These are phyloP conservation scores for Orthosia cruda DNA, from an alignment of 2,888 invertebrate genomes.

Conservation along the genomic window DNA sequence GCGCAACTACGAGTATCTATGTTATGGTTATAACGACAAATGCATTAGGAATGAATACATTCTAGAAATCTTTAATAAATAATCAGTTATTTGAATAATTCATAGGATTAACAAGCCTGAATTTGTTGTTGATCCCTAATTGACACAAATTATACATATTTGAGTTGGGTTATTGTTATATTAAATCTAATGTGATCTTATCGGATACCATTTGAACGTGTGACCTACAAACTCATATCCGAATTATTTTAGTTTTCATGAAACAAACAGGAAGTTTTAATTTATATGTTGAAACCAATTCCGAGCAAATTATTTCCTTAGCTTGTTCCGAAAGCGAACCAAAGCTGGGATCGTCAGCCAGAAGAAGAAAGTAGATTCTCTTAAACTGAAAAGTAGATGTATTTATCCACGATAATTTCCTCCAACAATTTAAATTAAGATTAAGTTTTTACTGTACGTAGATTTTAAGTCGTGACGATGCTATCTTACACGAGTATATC, in stretches of 20 bases:
- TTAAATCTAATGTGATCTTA: constrained; percentile 3
- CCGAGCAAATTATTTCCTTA: constrained; percentile 42
- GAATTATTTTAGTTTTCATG: neutral
- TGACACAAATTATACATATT: constrained; percentile 1
- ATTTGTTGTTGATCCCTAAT: constrained; percentile 10
- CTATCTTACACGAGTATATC: constrained; percentile 54
- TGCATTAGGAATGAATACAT: neutral
- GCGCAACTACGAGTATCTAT: neutral
- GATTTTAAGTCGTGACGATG: constrained; percentile 64
- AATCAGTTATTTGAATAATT: constrained; percentile 4
- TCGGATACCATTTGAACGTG: neutral
- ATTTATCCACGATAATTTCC: constrained; percentile 53
- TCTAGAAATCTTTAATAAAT: constrained; percentile 9
- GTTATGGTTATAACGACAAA: neutral
- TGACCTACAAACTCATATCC: neutral
- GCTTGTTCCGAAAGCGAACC: constrained; percentile 40
- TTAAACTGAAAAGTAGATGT: constrained; percentile 46
- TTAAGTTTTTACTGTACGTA: constrained; percentile 63
- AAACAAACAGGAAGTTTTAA: constrained; percentile 15
- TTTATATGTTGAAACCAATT: constrained; percentile 31
- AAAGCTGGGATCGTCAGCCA: constrained; percentile 51
- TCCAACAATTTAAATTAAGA: constrained; percentile 63
- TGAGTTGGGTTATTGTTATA: neutral
- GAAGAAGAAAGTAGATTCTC: constrained; percentile 44
- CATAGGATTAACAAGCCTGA: neutral